Base-by-base conservation (phyloP, 2,888 invertebrate genomes). In the Scelioninae gen. 1 region DNA sequence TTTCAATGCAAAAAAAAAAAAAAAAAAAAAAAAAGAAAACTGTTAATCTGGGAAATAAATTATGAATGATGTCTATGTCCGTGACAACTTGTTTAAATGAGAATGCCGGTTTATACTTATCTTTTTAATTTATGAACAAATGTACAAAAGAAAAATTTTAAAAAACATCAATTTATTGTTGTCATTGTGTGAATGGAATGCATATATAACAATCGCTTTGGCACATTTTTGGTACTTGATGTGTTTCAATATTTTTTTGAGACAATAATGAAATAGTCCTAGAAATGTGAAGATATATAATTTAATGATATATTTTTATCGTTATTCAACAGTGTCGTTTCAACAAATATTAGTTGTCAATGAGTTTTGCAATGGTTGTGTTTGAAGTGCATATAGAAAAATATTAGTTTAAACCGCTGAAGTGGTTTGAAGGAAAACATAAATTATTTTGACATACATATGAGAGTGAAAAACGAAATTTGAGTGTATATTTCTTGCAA, bases 401-500 rank as follows among this genome's bases (percentile, higher is more conserved):
- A 38, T 16, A 34, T 38, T 16, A 34, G 13, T 38, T 56, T 56
- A 29, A 53, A 53, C 38, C 43, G 45, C 45, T 43, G 34, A 29
- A 11, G 58, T 43, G 62, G 40, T 60, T 65, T 34, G 34, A 65
- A 51, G 65, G 49, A 40, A 31, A 40, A 53, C 13, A 55, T 10
- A 23, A 66, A n/a, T 38, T 40, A 31, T 53, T 53, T 53, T 23
- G 23, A 23, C 23, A 23, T 1, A 40, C 16, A 32, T 71, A 38
- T 31, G 11, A 58, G 34, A 32, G 45, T 56, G 56, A 49, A 75
- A 45, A 34, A 40, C 15, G 40, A 32, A 0, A 49, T 32, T 31
- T 47, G 16, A 45, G 47, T 62, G 6, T 69, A 47, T 68, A 55
- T 55, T 55, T 69, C 62, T 31, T 31, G 45, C 5, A 31, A 31